These are phyloP conservation scores for Drosophila cracens DNA, from an alignment of 2,888 invertebrate species.

Conservation along the genomic window DNA sequence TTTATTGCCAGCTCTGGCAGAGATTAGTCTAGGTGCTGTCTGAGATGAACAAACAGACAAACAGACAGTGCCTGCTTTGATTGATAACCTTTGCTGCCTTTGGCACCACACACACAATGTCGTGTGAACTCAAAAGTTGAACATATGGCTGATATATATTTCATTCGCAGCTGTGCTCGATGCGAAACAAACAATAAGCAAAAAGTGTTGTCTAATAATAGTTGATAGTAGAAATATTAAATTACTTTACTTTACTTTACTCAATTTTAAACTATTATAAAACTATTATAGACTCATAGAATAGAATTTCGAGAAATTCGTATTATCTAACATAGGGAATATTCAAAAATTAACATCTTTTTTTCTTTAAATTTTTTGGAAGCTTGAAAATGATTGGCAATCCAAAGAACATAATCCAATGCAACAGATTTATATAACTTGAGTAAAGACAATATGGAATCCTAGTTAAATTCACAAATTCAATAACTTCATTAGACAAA, in stretches of 20 bases:
- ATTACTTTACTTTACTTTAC: not conserved
- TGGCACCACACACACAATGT: not conserved
- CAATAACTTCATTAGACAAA: not conserved
- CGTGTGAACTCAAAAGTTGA: slow-evolving; percentile 16
- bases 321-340: not conserved
- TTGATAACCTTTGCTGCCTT: slow-evolving; percentile 16
- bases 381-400: not conserved
- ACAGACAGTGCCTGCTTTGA: not conserved
- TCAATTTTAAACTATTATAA: not conserved
- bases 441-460: not conserved
- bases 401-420: not conserved
- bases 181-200: not conserved
- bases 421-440: not conserved
- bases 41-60: not conserved
- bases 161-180: slow-evolving; percentile 1
- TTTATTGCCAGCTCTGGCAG: no score
- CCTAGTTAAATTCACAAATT: not conserved
- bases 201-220: not conserved
- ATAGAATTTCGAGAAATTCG: not conserved
- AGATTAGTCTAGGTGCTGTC: slow-evolving; percentile 4
- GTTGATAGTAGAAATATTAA: not conserved
- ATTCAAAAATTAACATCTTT: not conserved
- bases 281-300: not conserved
- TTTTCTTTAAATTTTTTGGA: not conserved
- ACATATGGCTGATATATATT: slow-evolving; percentile 12